These are phyloP conservation scores for Pristionchus japonicus DNA, from an alignment of 2,888 invertebrate species.

Conservation along the genomic window DNA sequence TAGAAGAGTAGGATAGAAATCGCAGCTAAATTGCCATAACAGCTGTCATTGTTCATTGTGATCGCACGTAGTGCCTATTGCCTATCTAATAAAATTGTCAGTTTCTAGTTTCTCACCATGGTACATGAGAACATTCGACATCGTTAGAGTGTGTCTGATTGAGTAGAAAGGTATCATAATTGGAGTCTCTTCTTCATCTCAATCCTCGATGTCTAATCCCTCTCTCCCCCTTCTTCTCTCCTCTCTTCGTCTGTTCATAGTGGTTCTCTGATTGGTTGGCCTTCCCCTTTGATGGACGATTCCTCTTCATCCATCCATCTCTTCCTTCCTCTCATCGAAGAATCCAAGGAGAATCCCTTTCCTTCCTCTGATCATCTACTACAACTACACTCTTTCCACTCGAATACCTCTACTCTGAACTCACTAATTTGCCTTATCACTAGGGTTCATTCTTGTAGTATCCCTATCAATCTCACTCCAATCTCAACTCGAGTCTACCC, in stretches of 20 bases:
- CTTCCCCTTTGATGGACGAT: conserved; percentile 34
- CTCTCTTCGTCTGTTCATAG: background rate
- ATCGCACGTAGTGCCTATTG: background rate
- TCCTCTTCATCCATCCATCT: conserved; percentile 22
- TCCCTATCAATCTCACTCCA: background rate
- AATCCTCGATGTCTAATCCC: background rate
- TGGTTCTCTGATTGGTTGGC: conserved; percentile 13
- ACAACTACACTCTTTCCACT: background rate
- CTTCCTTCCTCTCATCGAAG: background rate
- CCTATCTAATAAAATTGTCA: background rate
- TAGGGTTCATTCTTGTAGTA: background rate
- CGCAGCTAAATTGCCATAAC: background rate
- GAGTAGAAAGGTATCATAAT: background rate
- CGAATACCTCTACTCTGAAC: background rate
- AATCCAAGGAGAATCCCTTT: background rate
- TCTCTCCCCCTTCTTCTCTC: background rate
- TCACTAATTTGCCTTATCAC: background rate
- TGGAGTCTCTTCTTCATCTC: background rate
- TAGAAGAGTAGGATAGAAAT: background rate
- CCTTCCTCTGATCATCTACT: background rate
- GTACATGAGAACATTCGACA: background rate
- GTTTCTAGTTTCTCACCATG: background rate
- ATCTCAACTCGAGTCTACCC: background rate
- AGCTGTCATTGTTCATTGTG: background rate
- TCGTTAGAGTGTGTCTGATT: background rate